These are phyloP conservation scores for Heliconius charithonia DNA, from an alignment of 2,888 invertebrate genomes.

Conservation along the genomic window DNA sequence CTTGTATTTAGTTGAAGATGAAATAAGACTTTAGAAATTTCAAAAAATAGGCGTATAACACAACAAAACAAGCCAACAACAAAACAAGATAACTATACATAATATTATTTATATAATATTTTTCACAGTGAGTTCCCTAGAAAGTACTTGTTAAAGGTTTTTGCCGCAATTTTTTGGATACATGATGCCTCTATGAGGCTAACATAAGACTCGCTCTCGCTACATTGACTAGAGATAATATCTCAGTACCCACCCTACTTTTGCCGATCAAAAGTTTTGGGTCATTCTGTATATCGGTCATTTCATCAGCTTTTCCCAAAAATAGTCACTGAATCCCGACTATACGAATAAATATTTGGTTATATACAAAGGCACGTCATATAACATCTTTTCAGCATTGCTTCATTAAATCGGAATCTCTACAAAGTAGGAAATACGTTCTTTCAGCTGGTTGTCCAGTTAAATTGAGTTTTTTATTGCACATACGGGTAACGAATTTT, in stretches of 20 bases:
- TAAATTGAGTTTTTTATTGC: background rate
- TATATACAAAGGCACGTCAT: background rate
- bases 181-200: background rate
- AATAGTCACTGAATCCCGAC: background rate
- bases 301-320: background rate
- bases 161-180: background rate
- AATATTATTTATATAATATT: too few species aligned
- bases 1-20: too few species aligned
- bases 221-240: background rate
- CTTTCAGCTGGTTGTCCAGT: background rate
- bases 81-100: too few species aligned
- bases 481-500: background rate
- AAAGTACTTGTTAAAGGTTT: background rate
- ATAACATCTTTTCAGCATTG: background rate
- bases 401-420: background rate
- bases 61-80: too few species aligned
- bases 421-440: background rate
- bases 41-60: too few species aligned
- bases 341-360: background rate
- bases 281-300: background rate
- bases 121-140: too few species aligned
- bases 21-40: too few species aligned
- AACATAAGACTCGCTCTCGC: too few species aligned
- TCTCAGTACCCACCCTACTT: background rate
- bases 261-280: constrained; percentile 5